Evolutionary conservation across 2,888 invertebrate genomes (phyloP), one percentile per base, ranked within the genome.

Genomic region (Chrysina gloriosa): DNA sequence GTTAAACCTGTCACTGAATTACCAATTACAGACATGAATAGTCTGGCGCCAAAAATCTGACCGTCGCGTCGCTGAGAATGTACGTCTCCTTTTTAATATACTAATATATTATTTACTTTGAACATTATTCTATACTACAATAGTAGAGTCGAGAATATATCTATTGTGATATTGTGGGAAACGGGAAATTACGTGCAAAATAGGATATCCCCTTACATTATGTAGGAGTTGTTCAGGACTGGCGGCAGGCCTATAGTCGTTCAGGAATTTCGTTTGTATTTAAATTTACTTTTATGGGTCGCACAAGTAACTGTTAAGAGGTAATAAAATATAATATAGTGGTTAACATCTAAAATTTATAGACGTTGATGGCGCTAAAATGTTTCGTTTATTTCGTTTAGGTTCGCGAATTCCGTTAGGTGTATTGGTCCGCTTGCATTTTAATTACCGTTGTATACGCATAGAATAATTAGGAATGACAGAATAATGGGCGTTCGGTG

Each of bases 191-290:
- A 34, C n/a, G 9, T 7, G 34, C 2, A 31, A 54, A 27, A 50
- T 27, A 19, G 21, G 34, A 27, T 3, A 54, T 34, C 31, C 16
- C 9, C 9, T 31, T 31, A 54, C 19, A 54, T 54, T 31, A 54
- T 54, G 31, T 16, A 54, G 14, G 25, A 54, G 52, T n/a, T 11
- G 34, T 34, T 34, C 11, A n/a, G n/a, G n/a, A n/a, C n/a, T n/a
- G n/a, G 54, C 16, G 6, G 14, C 23, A 21, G 25, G 25, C 9
- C 6, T 25, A 27, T 58, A 58, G 25, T 25, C 54, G 58, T 39
- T 58, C 25, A 39, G 39, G 39, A 25, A 58, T 58, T 58, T 58
- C 39, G 58, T 58, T 58, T 58, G 58, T 58, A 58, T 39, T 39
- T 25, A 56, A 58, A 39, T 58, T 39, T 25, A 27, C 39, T 58